A percentile compares a stretch with the other conserved stretches of the same genome.
Evolutionary conservation across 2,888 invertebrate genomes (phyloP).

Genomic region (Eurois occulta): DNA sequence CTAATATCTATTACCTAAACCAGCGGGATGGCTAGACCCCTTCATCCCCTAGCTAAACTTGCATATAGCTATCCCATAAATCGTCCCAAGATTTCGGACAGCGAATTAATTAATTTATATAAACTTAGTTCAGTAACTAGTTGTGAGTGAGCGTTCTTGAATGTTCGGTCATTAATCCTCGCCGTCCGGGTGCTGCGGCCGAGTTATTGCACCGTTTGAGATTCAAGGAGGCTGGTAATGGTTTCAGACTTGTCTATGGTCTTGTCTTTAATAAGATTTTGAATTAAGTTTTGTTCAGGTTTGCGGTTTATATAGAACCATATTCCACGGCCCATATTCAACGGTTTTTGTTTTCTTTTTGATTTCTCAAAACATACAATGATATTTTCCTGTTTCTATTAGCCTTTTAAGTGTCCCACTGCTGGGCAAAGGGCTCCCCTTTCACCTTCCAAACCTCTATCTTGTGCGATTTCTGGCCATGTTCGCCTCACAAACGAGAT

Average conservation of each 20-base stretch:
- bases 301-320: neutral
- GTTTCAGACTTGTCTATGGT: slow-evolving; percentile 1
- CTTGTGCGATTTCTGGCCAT: too few species aligned
- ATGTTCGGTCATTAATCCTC: slow-evolving; percentile 59
- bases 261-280: slow-evolving; percentile 13
- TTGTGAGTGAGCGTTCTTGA: slow-evolving; percentile 52
- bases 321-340: too few species aligned
- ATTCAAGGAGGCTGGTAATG: slow-evolving; percentile 19
- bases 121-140: slow-evolving; percentile 54
- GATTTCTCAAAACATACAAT: too few species aligned
- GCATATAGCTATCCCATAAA: slow-evolving; percentile 48
- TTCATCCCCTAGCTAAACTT: slow-evolving; percentile 10
- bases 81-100: slow-evolving; percentile 59
- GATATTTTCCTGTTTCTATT: too few species aligned
- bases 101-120: slow-evolving; percentile 60
- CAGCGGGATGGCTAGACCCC: slow-evolving; percentile 14
- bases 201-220: slow-evolving; percentile 46
- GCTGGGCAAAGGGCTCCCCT: too few species aligned
- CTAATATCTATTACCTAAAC: slow-evolving; percentile 6
- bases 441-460: too few species aligned
- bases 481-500: too few species aligned
- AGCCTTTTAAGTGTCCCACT: too few species aligned
- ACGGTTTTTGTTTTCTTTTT: neutral
- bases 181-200: slow-evolving; percentile 29
- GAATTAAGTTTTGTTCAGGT: neutral